Evolutionary conservation across 92 coral and sea anemone species (phyloP).

Genomic region (Desmophyllum pertusum): DNA sequence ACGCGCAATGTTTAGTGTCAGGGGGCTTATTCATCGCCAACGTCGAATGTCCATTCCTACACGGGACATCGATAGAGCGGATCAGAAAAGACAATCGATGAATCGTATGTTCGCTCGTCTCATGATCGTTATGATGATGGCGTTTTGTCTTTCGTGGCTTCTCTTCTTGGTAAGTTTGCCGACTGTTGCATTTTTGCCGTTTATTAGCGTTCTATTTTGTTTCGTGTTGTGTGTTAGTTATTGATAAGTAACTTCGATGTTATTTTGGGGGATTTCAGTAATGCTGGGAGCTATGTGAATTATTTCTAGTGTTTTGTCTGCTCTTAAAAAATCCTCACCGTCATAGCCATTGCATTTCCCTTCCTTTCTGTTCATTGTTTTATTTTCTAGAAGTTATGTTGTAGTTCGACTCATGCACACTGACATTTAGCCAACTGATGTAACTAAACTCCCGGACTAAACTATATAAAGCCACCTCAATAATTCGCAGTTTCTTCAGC

Average conservation of each 20-base stretch:
- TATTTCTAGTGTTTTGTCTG: not conserved
- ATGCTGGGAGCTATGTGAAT: not conserved
- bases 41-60: slow-evolving; percentile 45
- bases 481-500: not conserved
- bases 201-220: not conserved
- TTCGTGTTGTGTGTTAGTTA: not conserved
- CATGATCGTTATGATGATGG: slow-evolving; percentile 66
- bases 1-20: slow-evolving; percentile 59
- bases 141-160: slow-evolving; percentile 63
- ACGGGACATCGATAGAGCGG: slow-evolving; percentile 26
- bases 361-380: not conserved
- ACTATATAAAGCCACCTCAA: too few relatives aligned
- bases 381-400: not conserved
- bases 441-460: not conserved
- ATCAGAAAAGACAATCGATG: slow-evolving; percentile 43
- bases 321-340: not conserved
- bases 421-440: too few relatives aligned
- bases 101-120: slow-evolving; percentile 70
- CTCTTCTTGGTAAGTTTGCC: slow-evolving; percentile 62
- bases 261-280: not conserved
- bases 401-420: too few relatives aligned
- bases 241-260: not conserved
- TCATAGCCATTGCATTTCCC: too few relatives aligned
- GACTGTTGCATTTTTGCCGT: not conserved
- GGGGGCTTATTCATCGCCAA: slow-evolving; percentile 56